These are phyloP conservation scores for Syngnathus scovelli DNA, from an alignment of 2,113 vertebrate species.

Conservation along the genomic window DNA sequence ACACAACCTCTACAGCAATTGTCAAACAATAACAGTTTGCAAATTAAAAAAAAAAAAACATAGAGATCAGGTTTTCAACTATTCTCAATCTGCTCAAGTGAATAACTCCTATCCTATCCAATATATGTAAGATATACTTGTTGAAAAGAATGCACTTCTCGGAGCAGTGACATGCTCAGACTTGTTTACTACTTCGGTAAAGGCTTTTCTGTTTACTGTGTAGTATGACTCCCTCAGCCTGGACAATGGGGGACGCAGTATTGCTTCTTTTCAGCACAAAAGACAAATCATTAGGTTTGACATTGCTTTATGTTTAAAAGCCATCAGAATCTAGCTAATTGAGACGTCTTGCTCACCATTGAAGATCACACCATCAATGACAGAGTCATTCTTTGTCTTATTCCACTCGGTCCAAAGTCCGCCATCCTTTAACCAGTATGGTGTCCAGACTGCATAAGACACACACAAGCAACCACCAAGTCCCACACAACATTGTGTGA, in stretches of 20 bases:
- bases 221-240: background rate
- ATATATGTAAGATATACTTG: conserved; percentile 4
- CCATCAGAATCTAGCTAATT: background rate
- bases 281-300: background rate
- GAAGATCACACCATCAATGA: conserved; percentile 23
- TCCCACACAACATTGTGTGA: conserved; percentile 61
- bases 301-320: background rate
- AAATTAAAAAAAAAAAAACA: background rate
- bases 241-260: no score
- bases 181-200: conserved; percentile 34
- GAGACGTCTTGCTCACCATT: conserved; percentile 38
- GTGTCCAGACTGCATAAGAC: conserved; percentile 63
- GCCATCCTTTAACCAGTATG: conserved; percentile 59
- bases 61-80: background rate
- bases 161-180: conserved; percentile 31
- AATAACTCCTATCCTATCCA: background rate
- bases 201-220: conserved; percentile 1
- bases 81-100: background rate
- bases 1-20: background rate
- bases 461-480: conserved; percentile 66
- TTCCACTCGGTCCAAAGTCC: conserved; percentile 66
- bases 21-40: background rate
- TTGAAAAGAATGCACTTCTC: conserved; percentile 25
- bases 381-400: conserved; percentile 25
- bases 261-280: background rate